A percentile compares a stretch with the other conserved stretches of the same genome.
Evolutionary conservation across 2,888 invertebrate genomes (phyloP).

Genomic region (Drosophila algonquin): DNA sequence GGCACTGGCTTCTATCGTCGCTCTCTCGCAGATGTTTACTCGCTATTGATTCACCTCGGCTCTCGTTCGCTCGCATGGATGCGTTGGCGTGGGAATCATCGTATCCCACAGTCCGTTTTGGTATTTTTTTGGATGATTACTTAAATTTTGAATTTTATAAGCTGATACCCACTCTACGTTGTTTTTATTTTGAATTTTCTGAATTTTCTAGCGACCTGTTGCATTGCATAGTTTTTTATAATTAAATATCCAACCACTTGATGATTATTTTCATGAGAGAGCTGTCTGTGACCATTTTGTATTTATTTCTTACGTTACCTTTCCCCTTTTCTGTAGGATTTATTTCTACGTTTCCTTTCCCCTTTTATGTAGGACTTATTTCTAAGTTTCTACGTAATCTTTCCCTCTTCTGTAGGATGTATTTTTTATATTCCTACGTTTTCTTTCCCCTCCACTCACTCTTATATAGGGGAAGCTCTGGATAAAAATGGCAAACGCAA

Average conservation of each 20-base stretch:
- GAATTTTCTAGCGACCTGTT: neutral
- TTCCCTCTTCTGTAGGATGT: neutral
- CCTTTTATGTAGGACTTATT: neutral
- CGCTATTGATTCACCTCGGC: conserved; percentile 18
- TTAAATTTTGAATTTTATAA: neutral
- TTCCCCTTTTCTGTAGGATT: neutral
- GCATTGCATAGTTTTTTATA: neutral
- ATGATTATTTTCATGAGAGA: neutral
- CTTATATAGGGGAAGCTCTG: neutral
- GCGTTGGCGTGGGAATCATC: conserved; percentile 12
- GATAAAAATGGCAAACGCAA: too few relatives aligned
- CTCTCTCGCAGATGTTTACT: conserved; percentile 21
- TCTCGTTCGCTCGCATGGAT: conserved; percentile 44
- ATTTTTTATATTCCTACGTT: neutral
- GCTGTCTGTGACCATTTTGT: neutral
- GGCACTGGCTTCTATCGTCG: conserved; percentile 44
- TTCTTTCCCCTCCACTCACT: neutral
- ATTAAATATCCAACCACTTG: neutral
- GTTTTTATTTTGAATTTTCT: neutral
- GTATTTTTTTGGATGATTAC: conserved; percentile 14
- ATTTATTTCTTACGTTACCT: neutral
- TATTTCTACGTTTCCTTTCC: neutral
- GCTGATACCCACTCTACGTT: neutral
- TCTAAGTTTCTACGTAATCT: neutral
- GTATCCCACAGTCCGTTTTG: neutral